These are phyloP conservation scores for Zaprionus obscuricornis DNA, from an alignment of 2,888 invertebrate species.

Conservation along the genomic window DNA sequence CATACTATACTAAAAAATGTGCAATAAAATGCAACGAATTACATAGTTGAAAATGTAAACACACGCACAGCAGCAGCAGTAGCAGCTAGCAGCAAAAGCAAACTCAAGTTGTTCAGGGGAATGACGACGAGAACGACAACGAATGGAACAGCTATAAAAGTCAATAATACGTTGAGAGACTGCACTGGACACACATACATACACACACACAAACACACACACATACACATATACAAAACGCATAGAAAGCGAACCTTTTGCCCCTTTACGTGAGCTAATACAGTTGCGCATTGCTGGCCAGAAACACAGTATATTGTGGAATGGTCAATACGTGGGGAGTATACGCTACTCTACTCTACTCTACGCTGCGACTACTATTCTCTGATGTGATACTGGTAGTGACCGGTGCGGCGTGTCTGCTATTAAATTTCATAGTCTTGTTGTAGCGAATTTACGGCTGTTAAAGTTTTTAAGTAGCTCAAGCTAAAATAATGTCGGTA, in stretches of 20 bases:
- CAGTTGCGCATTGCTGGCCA: constrained; percentile 66
- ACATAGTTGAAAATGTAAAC: constrained; percentile 78
- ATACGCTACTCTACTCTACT: background rate
- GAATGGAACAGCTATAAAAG: constrained; percentile 64
- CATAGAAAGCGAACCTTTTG: background rate
- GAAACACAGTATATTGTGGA: constrained; percentile 16
- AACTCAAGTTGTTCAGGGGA: constrained; percentile 15
- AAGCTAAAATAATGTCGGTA: constrained; percentile 26
- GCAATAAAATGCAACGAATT: constrained; percentile 76
- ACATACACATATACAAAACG: background rate
- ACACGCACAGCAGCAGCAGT: constrained; percentile 41
- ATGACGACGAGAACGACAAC: constrained; percentile 4
- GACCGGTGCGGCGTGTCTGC: constrained; percentile 35
- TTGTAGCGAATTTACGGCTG: constrained; percentile 71
- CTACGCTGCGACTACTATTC: too few species aligned
- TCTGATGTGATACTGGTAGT: background rate
- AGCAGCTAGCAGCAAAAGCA: constrained; percentile 9
- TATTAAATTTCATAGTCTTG: constrained; percentile 72
- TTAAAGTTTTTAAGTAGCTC: constrained; percentile 69
- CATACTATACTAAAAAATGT: constrained; percentile 46
- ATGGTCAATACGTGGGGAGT: constrained; percentile 52
- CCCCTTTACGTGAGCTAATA: constrained; percentile 69
- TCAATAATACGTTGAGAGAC: constrained; percentile 62
- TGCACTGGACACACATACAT: constrained; percentile 21
- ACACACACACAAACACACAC: background rate